phyloP scores from a whole-genome alignment of 2,888 invertebrate species.

The Philonicus albiceps region DNA sequence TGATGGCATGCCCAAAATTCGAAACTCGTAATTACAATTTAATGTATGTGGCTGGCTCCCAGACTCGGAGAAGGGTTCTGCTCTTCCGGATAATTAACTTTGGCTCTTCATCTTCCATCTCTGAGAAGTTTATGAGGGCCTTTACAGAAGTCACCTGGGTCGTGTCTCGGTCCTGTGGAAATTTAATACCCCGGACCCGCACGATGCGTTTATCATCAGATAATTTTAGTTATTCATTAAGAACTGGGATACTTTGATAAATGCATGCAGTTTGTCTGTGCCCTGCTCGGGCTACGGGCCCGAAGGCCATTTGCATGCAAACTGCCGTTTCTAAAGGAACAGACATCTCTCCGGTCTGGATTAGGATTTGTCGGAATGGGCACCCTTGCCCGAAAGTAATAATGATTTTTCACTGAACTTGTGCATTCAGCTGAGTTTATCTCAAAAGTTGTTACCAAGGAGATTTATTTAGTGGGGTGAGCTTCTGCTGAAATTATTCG shows the following conservation, averaged over 20 bases:
- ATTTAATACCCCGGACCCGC: not conserved
- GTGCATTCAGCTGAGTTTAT: not conserved
- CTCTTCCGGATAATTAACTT: slow-evolving; percentile 22
- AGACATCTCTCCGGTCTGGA: not conserved
- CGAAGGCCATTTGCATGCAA: not conserved
- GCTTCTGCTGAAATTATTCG: not conserved
- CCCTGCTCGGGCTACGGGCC: not conserved
- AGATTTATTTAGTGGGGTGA: not conserved
- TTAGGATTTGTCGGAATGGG: not conserved
- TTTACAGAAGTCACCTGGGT: slow-evolving; percentile 8
- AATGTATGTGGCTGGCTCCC: not conserved
- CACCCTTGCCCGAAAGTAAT: not conserved
- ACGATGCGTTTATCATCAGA: slow-evolving; percentile 28
- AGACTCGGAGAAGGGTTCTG: not conserved
- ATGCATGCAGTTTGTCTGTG: slow-evolving; percentile 1
- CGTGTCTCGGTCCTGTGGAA: not conserved
- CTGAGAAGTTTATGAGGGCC: not conserved
- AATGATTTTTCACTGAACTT: not conserved
- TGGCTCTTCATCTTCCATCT: slow-evolving; percentile 16
- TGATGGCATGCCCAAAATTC: slow-evolving; percentile 7
- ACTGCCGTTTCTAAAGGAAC: not conserved
- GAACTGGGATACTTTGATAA: slow-evolving; percentile 19
- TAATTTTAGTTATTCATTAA: slow-evolving; percentile 19
- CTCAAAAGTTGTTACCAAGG: not conserved
- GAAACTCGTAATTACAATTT: slow-evolving; percentile 14